Percentiles rank a stretch among this genome's conserved stretches.
phyloP scores from a whole-genome alignment of 2,888 invertebrate genomes.

The Ryuthela nishihirai region DNA sequence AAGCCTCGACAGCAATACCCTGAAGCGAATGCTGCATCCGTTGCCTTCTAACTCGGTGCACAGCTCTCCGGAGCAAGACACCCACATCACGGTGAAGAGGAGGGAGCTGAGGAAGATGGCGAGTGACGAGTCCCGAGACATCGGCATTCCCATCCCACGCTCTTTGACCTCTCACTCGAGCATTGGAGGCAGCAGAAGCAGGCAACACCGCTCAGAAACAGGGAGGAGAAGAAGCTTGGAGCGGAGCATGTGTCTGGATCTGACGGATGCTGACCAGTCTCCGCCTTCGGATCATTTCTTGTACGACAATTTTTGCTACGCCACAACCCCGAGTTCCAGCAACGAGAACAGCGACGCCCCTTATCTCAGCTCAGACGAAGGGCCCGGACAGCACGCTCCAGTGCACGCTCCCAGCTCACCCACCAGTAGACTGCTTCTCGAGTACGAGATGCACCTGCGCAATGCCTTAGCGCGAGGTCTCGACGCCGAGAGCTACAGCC shows the following conservation, averaged over 20 bases:
- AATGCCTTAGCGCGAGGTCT: slow-evolving; percentile 90
- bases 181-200: slow-evolving; percentile 40
- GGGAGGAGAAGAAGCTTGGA: slow-evolving; percentile 43
- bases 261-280: slow-evolving; percentile 60
- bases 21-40: slow-evolving; percentile 91
- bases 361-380: slow-evolving; percentile 35
- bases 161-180: slow-evolving; percentile 47
- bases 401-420: slow-evolving; percentile 65
- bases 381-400: slow-evolving; percentile 14
- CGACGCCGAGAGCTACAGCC: slow-evolving; percentile 91
- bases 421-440: slow-evolving; percentile 75
- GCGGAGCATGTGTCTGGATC: slow-evolving; percentile 64
- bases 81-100: slow-evolving; percentile 4
- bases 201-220: slow-evolving; percentile 40
- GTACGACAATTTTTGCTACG: slow-evolving; percentile 93
- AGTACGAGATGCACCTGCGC: slow-evolving; percentile 89
- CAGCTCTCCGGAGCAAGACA: slow-evolving; percentile 31
- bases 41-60: slow-evolving; percentile 67
- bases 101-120: slow-evolving; percentile 47
- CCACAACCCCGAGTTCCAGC: slow-evolving; percentile 88
- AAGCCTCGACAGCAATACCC: slow-evolving; percentile 71
- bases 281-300: slow-evolving; percentile 90
- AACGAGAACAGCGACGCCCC: slow-evolving; percentile 59
- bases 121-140: slow-evolving; percentile 23
- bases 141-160: slow-evolving; percentile 41